Base-by-base conservation (phyloP, 2,888 invertebrate genomes). In the Tachina lurida region DNA sequence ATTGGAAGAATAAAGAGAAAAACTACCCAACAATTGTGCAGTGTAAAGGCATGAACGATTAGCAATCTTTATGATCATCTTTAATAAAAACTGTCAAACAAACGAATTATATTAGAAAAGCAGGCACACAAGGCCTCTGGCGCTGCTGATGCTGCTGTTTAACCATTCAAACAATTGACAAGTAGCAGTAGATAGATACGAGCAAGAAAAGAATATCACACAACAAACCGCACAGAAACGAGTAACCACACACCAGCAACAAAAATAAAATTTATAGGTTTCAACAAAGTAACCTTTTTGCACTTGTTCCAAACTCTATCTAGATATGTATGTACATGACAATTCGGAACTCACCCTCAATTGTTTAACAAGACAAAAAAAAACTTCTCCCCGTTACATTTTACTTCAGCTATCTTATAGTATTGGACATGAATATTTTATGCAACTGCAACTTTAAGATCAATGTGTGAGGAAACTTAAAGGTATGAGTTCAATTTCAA, bases 201-300 rank as follows among this genome's bases (percentile, higher is more conserved):
- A 31, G 4, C 4, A 91, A 91, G 90, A 91, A 91, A 91, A 91
- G 90, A 91, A 91, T 91, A 91, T 91, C 92, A 91, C 91, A 91
- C 92, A 91, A 91, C 91, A 92, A 91, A 89, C 90, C 89, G 88
- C 87, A 84, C 71, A 82, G 75, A 52, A 68, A 65, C 71, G n/a
- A 49, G 58, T 62, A 54, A 67, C 89, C 89, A 90, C 87, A 45
- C 76, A 62, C 17, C 58, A 39, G 19, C 52, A 73, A 19, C 31
- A 75, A 65, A 71, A 73, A 88, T 87, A 88, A 90, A 90, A 90
- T 90, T 91, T 68, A 77, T 67, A 10, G 45, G 43, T 45, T 78
- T 60, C 10, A 52, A 52, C 39, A 56, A 31, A 76, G 22, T 73
- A 58, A 52, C 62, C 52, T 70, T n/a, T 19, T 47, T 76, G 73